Percentiles rank a stretch among this genome's conserved stretches.
phyloP scores from a whole-genome alignment of 1,140 invertebrate species.

The Zaprionus lachaisei region DNA sequence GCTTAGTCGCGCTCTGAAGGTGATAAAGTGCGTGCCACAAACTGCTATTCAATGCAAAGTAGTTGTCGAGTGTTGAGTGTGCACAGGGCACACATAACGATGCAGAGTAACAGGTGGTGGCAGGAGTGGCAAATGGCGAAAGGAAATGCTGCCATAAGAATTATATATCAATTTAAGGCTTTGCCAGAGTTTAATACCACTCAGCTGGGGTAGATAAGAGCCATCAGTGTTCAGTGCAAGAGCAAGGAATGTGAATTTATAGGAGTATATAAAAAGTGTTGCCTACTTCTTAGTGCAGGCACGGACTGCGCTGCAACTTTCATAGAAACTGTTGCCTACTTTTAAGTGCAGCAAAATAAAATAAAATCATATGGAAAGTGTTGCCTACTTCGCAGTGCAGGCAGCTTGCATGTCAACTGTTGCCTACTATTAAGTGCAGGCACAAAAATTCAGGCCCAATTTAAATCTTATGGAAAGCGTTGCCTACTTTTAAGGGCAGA shows the following conservation, averaged over 20 bases:
- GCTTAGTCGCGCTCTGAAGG: slow-evolving; percentile 22
- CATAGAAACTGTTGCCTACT: neutral
- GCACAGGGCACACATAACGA: slow-evolving; percentile 1
- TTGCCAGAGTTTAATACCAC: neutral
- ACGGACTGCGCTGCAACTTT: neutral
- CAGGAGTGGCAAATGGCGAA: neutral
- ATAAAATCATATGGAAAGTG: neutral
- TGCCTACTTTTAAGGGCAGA: neutral
- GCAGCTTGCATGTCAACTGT: neutral
- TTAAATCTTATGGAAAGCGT: neutral
- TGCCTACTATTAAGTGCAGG: slow-evolving; percentile 3
- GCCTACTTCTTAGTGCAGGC: slow-evolving; percentile 21
- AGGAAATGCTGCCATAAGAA: slow-evolving; percentile 17
- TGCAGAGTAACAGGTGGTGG: slow-evolving; percentile 17
- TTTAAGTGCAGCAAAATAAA: neutral
- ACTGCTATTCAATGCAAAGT: slow-evolving; percentile 53
- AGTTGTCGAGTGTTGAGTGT: slow-evolving; percentile 40
- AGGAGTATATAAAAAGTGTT: slow-evolving; percentile 21
- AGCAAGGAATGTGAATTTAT: neutral
- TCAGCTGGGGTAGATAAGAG: slow-evolving; percentile 1
- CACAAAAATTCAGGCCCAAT: neutral
- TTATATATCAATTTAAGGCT: slow-evolving; percentile 20
- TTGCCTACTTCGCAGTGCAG: slow-evolving; percentile 8
- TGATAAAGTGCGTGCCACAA: slow-evolving; percentile 48
- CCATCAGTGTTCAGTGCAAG: neutral